A percentile compares a stretch with the other conserved stretches of the same genome.
These are phyloP conservation scores for Drosophila meridionalis DNA, from an alignment of 2,888 invertebrate species.

Conservation along the genomic window DNA sequence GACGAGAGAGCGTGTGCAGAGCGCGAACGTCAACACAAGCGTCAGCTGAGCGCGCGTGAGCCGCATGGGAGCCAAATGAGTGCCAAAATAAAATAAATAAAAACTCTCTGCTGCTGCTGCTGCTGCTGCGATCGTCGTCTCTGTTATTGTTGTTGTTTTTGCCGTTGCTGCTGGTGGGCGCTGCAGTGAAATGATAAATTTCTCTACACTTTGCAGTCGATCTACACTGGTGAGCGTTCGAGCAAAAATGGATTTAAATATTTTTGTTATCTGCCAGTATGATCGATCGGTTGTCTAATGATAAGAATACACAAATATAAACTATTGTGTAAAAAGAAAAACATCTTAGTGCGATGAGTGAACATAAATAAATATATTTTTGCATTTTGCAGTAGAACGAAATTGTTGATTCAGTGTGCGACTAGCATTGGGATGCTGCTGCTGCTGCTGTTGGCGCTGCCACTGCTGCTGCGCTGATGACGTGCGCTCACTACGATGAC, in stretches of 20 bases:
- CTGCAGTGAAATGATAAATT: slow-evolving; percentile 81
- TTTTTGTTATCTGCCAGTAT: not conserved
- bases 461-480: slow-evolving; percentile 25
- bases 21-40: slow-evolving; percentile 40
- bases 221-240: slow-evolving; percentile 34
- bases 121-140: slow-evolving; percentile 43
- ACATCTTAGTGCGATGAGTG: not conserved
- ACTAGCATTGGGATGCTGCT: slow-evolving; percentile 19
- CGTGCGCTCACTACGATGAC: slow-evolving; percentile 25
- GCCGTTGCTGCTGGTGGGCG: slow-evolving; percentile 37
- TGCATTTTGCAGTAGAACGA: not conserved
- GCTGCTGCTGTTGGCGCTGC: slow-evolving; percentile 30
- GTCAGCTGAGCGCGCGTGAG: slow-evolving; percentile 57
- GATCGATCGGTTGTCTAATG: not conserved
- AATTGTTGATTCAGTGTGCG: slow-evolving; percentile 18
- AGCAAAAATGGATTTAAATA: slow-evolving; percentile 1
- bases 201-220: slow-evolving; percentile 77
- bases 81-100: slow-evolving; percentile 46
- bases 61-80: slow-evolving; percentile 59
- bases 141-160: slow-evolving; percentile 27
- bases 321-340: not conserved
- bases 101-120: slow-evolving; percentile 45
- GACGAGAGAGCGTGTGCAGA: slow-evolving; percentile 42
- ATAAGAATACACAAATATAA: not conserved
- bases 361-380: not conserved